Evolutionary conservation across 2,113 vertebrate species (phyloP).

Genomic region (Lathamus discolor): DNA sequence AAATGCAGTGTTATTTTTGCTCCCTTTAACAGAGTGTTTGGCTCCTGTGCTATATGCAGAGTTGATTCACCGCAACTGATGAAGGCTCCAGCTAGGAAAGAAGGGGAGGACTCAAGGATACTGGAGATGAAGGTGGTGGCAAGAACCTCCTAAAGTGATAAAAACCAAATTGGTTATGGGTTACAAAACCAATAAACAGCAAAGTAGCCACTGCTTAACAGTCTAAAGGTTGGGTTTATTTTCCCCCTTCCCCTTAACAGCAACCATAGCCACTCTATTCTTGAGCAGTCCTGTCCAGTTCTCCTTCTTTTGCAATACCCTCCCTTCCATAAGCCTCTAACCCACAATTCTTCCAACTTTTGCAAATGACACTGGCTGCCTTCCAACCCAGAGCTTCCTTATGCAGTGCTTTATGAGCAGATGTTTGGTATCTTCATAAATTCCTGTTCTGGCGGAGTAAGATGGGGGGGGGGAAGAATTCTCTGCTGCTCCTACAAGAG

Average conservation of each 20-base stretch:
- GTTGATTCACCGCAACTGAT: not conserved
- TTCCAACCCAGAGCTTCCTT: not conserved
- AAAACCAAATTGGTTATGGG: not conserved
- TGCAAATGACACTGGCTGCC: not conserved
- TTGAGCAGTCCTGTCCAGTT: not conserved
- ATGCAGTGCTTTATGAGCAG: not conserved
- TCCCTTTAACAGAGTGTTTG: not conserved
- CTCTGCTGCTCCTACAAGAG: not conserved
- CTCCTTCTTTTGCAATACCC: not conserved
- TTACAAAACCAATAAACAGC: not conserved
- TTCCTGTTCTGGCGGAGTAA: not conserved
- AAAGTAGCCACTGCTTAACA: not conserved
- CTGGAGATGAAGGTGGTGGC: not conserved
- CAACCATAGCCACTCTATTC: not conserved
- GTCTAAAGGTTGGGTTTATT: rapidly evolving
- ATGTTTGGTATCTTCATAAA: not conserved
- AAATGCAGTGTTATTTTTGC: not conserved
- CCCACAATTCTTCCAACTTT: not conserved
- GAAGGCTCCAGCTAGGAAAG: not conserved
- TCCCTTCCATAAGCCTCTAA: not conserved
- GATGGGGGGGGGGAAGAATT: not conserved
- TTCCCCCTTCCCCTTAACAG: not conserved
- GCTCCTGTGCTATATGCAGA: not conserved
- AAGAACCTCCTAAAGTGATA: not conserved
- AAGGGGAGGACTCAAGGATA: not conserved